A percentile compares a stretch with the other conserved stretches of the same genome.
Evolutionary conservation across 2,797 vertebrate species (phyloP).

Genomic region (Sebastes kiyomatsui): DNA sequence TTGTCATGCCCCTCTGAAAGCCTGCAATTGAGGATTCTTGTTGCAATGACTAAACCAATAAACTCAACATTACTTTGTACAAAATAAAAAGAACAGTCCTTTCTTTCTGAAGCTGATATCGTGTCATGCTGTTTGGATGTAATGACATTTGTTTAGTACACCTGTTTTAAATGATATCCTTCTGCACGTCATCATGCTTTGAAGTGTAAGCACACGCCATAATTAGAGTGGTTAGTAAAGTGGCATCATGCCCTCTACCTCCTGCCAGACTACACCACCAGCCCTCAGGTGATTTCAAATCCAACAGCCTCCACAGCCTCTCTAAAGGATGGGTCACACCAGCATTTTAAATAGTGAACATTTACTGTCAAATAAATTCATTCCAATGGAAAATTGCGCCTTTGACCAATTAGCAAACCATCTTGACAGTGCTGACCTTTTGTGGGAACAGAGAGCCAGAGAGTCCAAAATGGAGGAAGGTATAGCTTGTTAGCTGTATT

Average conservation of each 20-base stretch:
- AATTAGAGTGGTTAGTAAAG: neutral
- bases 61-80: slow-evolving; percentile 3
- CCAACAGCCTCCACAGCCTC: neutral
- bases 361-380: neutral
- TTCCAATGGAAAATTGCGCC: neutral
- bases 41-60: slow-evolving; percentile 33
- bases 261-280: neutral
- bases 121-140: neutral
- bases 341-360: neutral
- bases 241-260: neutral
- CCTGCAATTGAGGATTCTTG: slow-evolving; percentile 21
- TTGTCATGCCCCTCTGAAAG: slow-evolving; percentile 35
- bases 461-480: neutral
- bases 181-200: neutral
- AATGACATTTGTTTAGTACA: neutral
- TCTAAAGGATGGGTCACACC: neutral
- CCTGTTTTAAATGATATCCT: neutral
- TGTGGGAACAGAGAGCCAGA: neutral
- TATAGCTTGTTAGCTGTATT: neutral
- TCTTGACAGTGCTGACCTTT: neutral
- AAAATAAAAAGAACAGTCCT: neutral
- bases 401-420: neutral
- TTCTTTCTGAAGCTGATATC: neutral
- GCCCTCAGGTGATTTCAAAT: neutral
- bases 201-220: neutral